Conservation (phyloP, 2,888 invertebrate genomes). For the Cephonodes hylas region DNA sequence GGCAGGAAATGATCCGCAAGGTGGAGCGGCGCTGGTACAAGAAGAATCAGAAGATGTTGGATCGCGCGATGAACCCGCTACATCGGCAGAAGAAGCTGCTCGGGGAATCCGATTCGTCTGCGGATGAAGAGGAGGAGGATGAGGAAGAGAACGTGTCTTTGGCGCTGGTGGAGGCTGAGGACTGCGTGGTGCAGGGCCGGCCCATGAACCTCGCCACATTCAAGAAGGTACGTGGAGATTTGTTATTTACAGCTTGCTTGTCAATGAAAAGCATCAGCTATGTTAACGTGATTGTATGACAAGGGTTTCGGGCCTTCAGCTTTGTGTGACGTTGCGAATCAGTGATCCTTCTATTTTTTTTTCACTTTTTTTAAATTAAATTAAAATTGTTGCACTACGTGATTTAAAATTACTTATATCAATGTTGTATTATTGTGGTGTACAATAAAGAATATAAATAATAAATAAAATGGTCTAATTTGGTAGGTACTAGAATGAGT, state of each 20-base stretch:
- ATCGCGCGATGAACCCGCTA: conserved; percentile 55
- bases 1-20: conserved; percentile 85
- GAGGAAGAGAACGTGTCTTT: conserved; percentile 56
- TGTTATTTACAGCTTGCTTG: not conserved
- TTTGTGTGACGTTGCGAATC: too few species aligned
- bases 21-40: conserved; percentile 89
- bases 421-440: too few species aligned
- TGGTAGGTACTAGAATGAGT: too few species aligned
- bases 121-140: conserved; percentile 67
- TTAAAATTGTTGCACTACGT: too few species aligned
- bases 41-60: conserved; percentile 71
- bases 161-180: conserved; percentile 82
- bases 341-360: too few species aligned
- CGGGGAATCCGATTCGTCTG: conserved; percentile 46
- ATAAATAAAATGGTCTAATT: too few species aligned
- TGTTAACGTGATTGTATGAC: too few species aligned
- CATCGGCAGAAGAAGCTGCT: conserved; percentile 45
- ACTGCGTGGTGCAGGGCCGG: conserved; percentile 84
- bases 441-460: too few species aligned
- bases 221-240: conserved; percentile 41
- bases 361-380: too few species aligned
- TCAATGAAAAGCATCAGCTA: too few species aligned
- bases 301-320: too few species aligned
- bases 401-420: too few species aligned
- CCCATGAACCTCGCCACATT: conserved; percentile 46